Conservation (phyloP, 2,113 vertebrate species). For the Hoplias malabaricus region DNA sequence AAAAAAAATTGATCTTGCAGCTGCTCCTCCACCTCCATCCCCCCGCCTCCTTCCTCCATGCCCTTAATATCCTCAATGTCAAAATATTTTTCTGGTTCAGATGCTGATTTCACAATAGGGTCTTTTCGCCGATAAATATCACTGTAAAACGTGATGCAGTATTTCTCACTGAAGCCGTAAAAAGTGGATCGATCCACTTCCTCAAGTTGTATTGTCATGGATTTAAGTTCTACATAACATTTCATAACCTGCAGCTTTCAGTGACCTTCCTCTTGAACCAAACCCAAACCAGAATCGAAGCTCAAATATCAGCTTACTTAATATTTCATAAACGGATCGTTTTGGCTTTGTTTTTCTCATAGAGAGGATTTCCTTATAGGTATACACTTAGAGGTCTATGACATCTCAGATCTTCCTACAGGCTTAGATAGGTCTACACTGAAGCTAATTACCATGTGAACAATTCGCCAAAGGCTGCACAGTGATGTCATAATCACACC, state of each 20-base stretch:
- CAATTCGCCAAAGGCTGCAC: too few species aligned
- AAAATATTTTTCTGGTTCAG: slow-evolving; percentile 3
- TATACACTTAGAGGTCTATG: too few species aligned
- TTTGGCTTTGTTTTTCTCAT: too few species aligned
- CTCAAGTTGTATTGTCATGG: not conserved
- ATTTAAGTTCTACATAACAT: not conserved
- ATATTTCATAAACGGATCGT: too few species aligned
- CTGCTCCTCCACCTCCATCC: not conserved
- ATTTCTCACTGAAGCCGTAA: slow-evolving; percentile 9
- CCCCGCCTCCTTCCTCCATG: not conserved
- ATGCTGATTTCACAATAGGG: not conserved
- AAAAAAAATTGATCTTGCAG: slow-evolving; percentile 35
- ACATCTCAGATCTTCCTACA: too few species aligned
- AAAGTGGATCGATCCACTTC: not conserved
- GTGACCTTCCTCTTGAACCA: not conserved
- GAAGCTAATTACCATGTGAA: too few species aligned
- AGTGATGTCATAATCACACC: too few species aligned
- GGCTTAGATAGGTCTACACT: too few species aligned
- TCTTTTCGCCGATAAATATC: not conserved
- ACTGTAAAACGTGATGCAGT: not conserved
- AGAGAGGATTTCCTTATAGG: too few species aligned
- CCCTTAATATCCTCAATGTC: slow-evolving; percentile 5
- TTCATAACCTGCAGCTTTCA: not conserved
- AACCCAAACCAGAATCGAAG: too few species aligned
- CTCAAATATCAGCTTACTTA: too few species aligned